phyloP scores from a whole-genome alignment of 2,113 vertebrate genomes.

The Trichechus manatus region DNA sequence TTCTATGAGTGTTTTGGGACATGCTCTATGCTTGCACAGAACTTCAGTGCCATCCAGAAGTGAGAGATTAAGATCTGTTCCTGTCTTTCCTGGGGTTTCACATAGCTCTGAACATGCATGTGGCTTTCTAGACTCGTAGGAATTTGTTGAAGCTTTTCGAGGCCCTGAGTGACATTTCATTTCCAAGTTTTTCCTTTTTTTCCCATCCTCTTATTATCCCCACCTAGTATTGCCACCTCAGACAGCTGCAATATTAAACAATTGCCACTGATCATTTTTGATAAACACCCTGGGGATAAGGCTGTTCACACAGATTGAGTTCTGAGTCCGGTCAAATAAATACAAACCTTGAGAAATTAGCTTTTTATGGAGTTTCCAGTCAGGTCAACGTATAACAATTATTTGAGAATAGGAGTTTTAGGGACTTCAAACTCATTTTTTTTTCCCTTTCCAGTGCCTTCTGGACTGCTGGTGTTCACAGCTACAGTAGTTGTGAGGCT shows the following conservation, averaged over 20 bases:
- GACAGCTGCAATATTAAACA: constrained; percentile 6
- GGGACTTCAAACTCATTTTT: neutral
- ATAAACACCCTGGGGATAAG: neutral
- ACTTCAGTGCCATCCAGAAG: neutral
- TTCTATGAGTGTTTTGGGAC: neutral
- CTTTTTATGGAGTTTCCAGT: neutral
- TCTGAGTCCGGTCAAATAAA: constrained; percentile 16
- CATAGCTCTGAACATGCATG: neutral
- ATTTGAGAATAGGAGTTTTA: neutral
- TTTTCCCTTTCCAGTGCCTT: neutral
- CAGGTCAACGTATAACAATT: neutral
- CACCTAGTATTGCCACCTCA: neutral
- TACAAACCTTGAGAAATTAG: neutral
- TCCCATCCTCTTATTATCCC: neutral
- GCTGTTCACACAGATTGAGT: neutral
- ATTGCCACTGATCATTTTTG: constrained; percentile 18
- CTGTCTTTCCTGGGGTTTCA: neutral
- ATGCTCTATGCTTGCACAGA: neutral
- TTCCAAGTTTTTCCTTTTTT: neutral
- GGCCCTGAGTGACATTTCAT: neutral
- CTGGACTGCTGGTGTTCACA: neutral
- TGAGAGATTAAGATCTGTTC: neutral
- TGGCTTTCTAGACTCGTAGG: neutral
- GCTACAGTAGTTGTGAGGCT: neutral
- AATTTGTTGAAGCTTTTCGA: neutral